Base-by-base conservation (phyloP, 2,797 vertebrate genomes). In the Cuculus canorus region DNA sequence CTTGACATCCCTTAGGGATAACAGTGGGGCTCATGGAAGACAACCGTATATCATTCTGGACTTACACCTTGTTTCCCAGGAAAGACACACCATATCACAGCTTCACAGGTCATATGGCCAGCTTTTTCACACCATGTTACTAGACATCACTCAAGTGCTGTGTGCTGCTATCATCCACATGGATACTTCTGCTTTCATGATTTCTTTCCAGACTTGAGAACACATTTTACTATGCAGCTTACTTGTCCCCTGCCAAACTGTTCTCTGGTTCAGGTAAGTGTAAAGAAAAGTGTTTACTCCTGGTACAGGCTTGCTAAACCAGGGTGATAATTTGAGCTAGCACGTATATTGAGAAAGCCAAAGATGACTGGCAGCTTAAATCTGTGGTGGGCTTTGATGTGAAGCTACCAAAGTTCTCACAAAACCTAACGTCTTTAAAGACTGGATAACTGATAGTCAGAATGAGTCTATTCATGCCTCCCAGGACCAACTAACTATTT, bases 1-100 rank as follows among this genome's bases (percentile, higher is more conserved):
- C 32, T 48, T 10, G 0, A 37, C 18, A n/a, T 5, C 47, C 12
- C 32, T 63, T 45, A 23, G 7, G 14, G 24, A 78, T 9, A 32
- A 53, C 27, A 17, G 10, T 3, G 4, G 17, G 17, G 7, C 27
- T 78, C 22, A 45, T 4, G 8, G 18, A 17, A n/a, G 32, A 50
- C 9, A 60, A 8, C 0, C 0, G 22, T 35, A 28, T 24, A 22
- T 28, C 33, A 35, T 37, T 75, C 60, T 69, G 9, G 15, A 23
- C 22, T 45, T 54, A 16, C n/a, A 39, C 35, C 12, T 39, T 53
- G 4, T 65, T 77, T 79, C 5, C 10, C 35, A 64, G 27, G 35
- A 5, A 68, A 50, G 45, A 48, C 3, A 3, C 32, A 32, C 17
- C 13, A 13, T 16, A 43, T 11, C 41, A 60, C 22, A 71, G 14